Evolutionary conservation across 1,140 invertebrate species (phyloP), one percentile per base, ranked within the genome.

Genomic region (Bombus waltoni): DNA sequence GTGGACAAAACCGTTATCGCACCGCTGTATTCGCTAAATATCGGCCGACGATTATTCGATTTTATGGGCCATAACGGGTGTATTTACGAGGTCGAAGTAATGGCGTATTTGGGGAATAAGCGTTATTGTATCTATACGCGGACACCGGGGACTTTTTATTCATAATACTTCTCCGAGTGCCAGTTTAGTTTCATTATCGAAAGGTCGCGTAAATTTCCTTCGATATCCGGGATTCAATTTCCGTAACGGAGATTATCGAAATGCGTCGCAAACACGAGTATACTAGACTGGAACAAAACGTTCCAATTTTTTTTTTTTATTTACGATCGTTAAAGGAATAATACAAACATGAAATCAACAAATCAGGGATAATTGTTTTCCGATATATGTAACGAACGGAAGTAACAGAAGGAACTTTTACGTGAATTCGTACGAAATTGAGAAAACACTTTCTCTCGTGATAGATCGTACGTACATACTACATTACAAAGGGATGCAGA

Each of bases 31-130:
- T 35, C 80, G 80, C 87, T 90, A 83, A 83, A 83, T 87, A 91
- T 88, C 78, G 87, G 47, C n/a, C 65, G 77, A 81, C 83, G 87
- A 88, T 91, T 91, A 90, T 85, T 77, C 89, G 81, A 90, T 85
- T 91, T 91, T 82, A 84, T 78, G 78, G 59, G 6, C 74, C 42
- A 66, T 89, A 90, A 90, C 80, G 72, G 59, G 44, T 22, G 88
- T 90, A 89, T 89, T 90, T 90, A 87, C 89, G 89, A 90, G 77
- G 35, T 47, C 81, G 77, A 38, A 28, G 72, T 75, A 80, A 89
- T 68, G 71, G 53, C 75, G 57, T 80, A 83, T 89, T 89, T 80
- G 72, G 81, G 38, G 80, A 68, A 83, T 73, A 76, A 73, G 70
- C 84, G 44, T 44, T 74, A 88, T 89, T 65, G 75, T 88, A 75